Evolutionary conservation across 2,888 invertebrate genomes (phyloP).

Genomic region (Diplazon laetatorius): DNA sequence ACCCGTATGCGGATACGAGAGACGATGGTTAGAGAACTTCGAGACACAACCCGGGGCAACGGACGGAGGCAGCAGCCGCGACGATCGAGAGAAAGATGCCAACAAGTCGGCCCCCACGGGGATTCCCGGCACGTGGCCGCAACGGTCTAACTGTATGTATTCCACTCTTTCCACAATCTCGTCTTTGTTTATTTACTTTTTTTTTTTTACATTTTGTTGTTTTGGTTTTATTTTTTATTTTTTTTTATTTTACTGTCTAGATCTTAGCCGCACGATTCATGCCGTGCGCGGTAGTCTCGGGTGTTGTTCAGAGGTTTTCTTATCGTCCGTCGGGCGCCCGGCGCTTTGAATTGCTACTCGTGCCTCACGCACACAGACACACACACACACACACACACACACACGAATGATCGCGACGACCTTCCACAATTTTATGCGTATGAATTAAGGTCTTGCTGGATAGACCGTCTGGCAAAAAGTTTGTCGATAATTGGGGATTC

Average conservation of each 20-base stretch:
- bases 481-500: too few species aligned
- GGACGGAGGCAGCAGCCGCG: too few species aligned
- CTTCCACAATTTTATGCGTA: too few species aligned
- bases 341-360: too few species aligned
- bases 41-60: too few species aligned
- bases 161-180: conserved; percentile 35
- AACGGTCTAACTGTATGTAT: conserved; percentile 48
- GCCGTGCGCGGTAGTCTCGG: not conserved
- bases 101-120: conserved; percentile 10
- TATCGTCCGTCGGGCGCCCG: conserved; percentile 42
- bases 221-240: conserved; percentile 18
- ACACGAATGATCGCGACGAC: too few species aligned
- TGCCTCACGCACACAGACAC: too few species aligned
- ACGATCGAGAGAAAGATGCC: too few species aligned
- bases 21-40: conserved; percentile 26
- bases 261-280: not conserved
- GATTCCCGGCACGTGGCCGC: conserved; percentile 65
- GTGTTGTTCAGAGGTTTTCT: conserved; percentile 40
- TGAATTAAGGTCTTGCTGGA: too few species aligned
- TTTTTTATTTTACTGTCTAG: conserved; percentile 27
- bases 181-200: conserved; percentile 14
- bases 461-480: too few species aligned
- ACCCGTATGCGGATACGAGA: conserved; percentile 33
- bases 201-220: too few species aligned
- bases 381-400: too few species aligned